These are phyloP conservation scores for Bemisia tabaci DNA, from an alignment of 1,140 invertebrate species.

Conservation along the genomic window DNA sequence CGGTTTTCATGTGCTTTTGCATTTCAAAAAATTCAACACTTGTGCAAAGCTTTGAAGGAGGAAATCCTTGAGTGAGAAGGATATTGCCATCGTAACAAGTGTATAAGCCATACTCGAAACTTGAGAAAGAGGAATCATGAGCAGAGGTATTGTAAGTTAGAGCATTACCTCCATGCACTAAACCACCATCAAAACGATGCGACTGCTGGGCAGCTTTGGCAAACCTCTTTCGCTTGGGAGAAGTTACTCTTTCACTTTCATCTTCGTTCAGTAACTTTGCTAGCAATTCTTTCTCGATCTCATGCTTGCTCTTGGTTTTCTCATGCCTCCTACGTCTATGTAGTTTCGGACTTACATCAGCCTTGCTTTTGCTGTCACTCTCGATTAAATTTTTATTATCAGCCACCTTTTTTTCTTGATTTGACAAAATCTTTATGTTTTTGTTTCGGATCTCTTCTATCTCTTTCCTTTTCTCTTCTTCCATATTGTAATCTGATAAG, in stretches of 20 bases:
- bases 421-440: constrained; percentile 3
- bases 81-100: constrained; percentile 58
- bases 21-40: constrained; percentile 50
- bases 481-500: constrained; percentile 28
- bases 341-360: constrained; percentile 15
- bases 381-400: not conserved
- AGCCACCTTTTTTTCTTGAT: not conserved
- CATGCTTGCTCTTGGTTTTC: constrained; percentile 32
- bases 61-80: constrained; percentile 49
- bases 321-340: constrained; percentile 23
- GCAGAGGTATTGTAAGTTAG: constrained; percentile 38
- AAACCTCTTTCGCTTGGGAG: constrained; percentile 7
- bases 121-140: constrained; percentile 50
- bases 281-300: constrained; percentile 1
- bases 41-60: constrained; percentile 46
- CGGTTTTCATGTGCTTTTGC: constrained; percentile 40
- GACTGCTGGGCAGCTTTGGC: constrained; percentile 32
- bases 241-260: not conserved
- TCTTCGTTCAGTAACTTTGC: constrained; percentile 2
- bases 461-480: constrained; percentile 9
- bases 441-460: constrained; percentile 7
- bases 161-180: constrained; percentile 56
- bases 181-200: constrained; percentile 48
- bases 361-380: not conserved
- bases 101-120: constrained; percentile 59